Evolutionary conservation across 2,113 vertebrate species (phyloP).

Genomic region (Nothoprocta pentlandii): DNA sequence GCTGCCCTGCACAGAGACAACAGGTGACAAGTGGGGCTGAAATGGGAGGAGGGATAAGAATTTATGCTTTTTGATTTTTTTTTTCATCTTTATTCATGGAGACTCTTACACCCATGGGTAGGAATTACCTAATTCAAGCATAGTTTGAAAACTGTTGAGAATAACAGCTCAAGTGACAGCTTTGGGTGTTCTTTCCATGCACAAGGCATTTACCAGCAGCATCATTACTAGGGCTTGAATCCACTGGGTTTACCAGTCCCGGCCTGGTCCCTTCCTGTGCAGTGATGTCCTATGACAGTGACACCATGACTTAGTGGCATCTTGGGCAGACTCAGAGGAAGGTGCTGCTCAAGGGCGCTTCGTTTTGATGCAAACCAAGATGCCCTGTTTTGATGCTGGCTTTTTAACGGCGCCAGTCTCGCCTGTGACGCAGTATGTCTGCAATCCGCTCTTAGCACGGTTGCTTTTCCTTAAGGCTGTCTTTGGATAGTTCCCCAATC

Average conservation of each 20-base stretch:
- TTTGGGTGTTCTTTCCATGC: neutral
- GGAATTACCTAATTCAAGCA: neutral
- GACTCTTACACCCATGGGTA: fast-evolving
- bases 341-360: neutral
- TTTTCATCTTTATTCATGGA: neutral
- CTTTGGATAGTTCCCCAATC: neutral
- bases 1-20: neutral
- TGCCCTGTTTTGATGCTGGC: neutral
- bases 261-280: fast-evolving
- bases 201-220: neutral
- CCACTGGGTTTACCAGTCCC: fast-evolving
- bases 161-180: neutral
- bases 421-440: neutral
- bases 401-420: no score
- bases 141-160: neutral
- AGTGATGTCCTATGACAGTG: fast-evolving
- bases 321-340: neutral
- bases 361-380: neutral
- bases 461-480: neutral
- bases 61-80: neutral
- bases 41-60: neutral
- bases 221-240: neutral
- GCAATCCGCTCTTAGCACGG: neutral
- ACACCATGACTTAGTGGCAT: fast-evolving
- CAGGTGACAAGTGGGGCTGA: fast-evolving